Conservation (phyloP, 2,113 vertebrate species). For the Bubo scandiacus region DNA sequence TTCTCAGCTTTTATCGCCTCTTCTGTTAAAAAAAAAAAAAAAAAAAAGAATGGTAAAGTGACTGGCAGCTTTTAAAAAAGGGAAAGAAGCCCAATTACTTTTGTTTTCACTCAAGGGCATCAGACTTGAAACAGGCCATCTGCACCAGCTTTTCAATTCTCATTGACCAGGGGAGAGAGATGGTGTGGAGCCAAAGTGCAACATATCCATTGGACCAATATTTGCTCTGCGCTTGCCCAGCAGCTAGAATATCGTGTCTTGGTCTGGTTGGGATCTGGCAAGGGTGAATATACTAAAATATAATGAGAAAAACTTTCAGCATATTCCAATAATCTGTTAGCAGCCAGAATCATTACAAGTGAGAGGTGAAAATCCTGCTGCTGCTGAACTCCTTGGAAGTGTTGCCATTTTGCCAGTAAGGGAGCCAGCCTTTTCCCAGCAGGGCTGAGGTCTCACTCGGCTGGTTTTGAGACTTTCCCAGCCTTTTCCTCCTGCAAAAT, state of each 20-base stretch:
- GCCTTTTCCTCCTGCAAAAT: background rate
- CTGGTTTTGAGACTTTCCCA: background rate
- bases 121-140: background rate
- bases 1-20: background rate
- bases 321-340: background rate
- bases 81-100: background rate
- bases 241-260: background rate
- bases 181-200: background rate
- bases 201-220: background rate
- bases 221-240: background rate
- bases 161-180: background rate
- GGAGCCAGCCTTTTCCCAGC: background rate
- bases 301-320: background rate
- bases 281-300: background rate
- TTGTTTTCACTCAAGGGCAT: background rate
- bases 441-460: background rate
- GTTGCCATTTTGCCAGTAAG: fast-evolving
- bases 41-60: background rate
- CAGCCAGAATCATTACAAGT: background rate
- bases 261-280: background rate
- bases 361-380: background rate
- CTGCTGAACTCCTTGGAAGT: background rate
- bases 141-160: background rate
- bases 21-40: background rate
- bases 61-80: background rate